Conservation (phyloP, 2,797 vertebrate species). For the Buphagus erythrorhynchus region DNA sequence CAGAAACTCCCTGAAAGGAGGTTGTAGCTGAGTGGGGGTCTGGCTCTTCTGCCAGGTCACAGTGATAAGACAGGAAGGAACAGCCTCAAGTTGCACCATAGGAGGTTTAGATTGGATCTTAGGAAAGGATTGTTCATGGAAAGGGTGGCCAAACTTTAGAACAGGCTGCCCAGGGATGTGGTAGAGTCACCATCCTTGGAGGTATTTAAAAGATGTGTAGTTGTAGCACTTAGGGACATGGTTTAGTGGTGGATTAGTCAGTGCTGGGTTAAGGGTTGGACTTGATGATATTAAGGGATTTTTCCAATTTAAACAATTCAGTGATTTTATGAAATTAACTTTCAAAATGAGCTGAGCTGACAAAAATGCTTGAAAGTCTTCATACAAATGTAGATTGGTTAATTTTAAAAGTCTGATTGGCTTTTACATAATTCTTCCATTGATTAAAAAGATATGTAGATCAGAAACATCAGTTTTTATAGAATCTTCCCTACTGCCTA, state of each 20-base stretch:
- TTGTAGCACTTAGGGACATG: not conserved
- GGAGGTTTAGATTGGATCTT: not conserved
- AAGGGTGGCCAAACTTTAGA: not conserved
- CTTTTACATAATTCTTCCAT: not conserved
- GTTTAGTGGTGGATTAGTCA: not conserved
- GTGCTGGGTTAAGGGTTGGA: not conserved
- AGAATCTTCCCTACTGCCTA: not conserved
- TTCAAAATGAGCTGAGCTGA: not conserved
- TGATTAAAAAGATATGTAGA: not conserved
- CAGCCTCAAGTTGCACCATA: rapidly evolving
- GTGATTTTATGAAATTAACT: not conserved
- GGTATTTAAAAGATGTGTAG: not conserved
- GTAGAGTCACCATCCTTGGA: not conserved
- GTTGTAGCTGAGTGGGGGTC: rapidly evolving
- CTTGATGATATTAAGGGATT: not conserved
- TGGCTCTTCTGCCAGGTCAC: not conserved
- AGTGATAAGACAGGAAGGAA: not conserved
- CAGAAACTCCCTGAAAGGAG: not conserved
- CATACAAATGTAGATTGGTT: not conserved
- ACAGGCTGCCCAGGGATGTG: not conserved
- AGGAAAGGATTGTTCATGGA: not conserved
- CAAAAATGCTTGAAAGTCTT: not conserved
- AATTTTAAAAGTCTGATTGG: not conserved
- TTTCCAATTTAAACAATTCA: not conserved
- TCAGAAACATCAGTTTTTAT: not conserved